phyloP scores from a whole-genome alignment of 2,888 invertebrate species.

The Aelia acuminata region DNA sequence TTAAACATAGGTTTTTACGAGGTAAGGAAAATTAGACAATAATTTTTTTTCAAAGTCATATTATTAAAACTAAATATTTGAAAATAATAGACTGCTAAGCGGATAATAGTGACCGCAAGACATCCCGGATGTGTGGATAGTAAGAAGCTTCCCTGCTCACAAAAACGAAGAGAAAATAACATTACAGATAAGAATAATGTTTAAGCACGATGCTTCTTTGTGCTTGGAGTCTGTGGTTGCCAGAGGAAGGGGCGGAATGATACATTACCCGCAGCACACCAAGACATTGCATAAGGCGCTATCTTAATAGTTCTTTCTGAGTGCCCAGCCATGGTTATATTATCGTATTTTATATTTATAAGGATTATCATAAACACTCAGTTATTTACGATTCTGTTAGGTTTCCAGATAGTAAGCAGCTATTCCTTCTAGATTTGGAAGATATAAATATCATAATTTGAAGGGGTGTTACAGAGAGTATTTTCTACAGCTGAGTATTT shows the following conservation, averaged over 20 bases:
- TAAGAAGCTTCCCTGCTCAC: background rate
- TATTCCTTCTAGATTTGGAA: background rate
- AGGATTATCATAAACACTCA: background rate
- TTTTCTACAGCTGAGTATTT: too few species aligned
- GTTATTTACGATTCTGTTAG: background rate
- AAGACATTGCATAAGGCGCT: background rate
- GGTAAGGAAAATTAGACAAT: too few species aligned
- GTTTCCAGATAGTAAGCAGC: background rate
- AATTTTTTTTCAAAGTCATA: too few species aligned
- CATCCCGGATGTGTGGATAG: background rate
- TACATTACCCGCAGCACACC: background rate
- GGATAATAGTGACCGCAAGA: background rate
- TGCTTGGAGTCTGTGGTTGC: background rate
- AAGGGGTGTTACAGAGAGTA: too few species aligned
- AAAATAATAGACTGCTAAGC: too few species aligned
- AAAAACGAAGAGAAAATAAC: background rate
- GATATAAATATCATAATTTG: too few species aligned
- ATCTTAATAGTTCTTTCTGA: background rate
- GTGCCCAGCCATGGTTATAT: background rate
- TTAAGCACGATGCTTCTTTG: background rate
- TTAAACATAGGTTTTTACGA: too few species aligned
- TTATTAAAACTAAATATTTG: too few species aligned
- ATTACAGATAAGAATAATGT: background rate
- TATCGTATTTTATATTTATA: background rate
- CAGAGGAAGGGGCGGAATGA: background rate